Base-by-base conservation (phyloP, 2,797 vertebrate species). In the Syngnathus rostellatus region DNA sequence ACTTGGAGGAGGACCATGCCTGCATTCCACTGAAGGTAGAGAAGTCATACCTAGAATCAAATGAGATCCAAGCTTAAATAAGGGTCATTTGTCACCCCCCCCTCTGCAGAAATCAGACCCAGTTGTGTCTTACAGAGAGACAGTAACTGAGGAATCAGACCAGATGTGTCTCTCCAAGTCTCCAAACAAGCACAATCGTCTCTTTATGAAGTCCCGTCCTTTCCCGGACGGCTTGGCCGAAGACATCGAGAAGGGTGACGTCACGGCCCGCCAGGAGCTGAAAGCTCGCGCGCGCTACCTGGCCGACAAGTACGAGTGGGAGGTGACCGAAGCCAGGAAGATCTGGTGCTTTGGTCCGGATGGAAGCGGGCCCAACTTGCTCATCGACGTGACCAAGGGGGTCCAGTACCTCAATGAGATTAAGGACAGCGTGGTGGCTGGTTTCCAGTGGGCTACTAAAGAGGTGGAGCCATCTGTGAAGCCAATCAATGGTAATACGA, bases 371-470 rank as follows among this genome's bases (percentile, higher is more conserved):
- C 92, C 96, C 82, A 99, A 98, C 83, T 76, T 99, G 71, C 88
- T 99, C 63, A 91, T 94, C 0, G 95, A 99, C 39, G 86, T 98
- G 79, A 98, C 95, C 67, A 99, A 99, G 84, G 95, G 95, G 0
- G 95, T 98, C 75, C 97, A 99, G 84, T 98, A 98, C 89, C 95
- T 99, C 59, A 98, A 96, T 0, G 96, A 99, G 87, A 98, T 99
- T 89, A 98, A 99, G 90, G 96, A 99, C 88, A 98, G 95, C 0
- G 94, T 98, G 63, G 95, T 97, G 74, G 95, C 96, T 0, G 95
- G 95, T 23, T 99, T 98, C 89, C 96, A 98, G 91, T 98, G 96
- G 96, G 95, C 96, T 1, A 94, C 94, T 0, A 99, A 98, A 81
- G 95, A 98, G 93, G 96, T 93, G 73, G 25, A 25, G 41, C 41